These are phyloP conservation scores for Sebastes hubbsi DNA, from an alignment of 2,797 vertebrate species.

Conservation along the genomic window DNA sequence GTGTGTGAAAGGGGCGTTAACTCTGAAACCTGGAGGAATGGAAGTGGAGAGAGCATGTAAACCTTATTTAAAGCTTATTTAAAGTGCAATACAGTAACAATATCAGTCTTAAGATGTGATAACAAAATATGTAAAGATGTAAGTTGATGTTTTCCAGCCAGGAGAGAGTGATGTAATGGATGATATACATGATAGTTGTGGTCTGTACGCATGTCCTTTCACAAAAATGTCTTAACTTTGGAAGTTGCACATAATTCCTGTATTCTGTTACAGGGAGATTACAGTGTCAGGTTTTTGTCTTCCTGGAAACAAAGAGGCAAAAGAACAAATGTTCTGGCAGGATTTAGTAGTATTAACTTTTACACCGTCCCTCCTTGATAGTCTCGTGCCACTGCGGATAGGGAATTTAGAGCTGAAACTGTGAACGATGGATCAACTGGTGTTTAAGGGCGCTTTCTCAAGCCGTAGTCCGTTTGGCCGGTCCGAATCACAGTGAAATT, in stretches of 20 bases:
- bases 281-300: not conserved
- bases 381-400: not conserved
- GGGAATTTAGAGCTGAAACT: not conserved
- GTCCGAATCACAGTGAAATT: too few relatives aligned
- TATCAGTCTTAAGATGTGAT: not conserved
- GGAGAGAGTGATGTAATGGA: not conserved
- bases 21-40: constrained; percentile 63
- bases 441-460: not conserved
- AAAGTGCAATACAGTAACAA: not conserved
- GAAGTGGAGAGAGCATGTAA: constrained; percentile 55
- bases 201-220: not conserved
- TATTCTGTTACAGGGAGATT: not conserved
- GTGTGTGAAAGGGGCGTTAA: not conserved
- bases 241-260: not conserved
- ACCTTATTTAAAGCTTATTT: constrained; percentile 37
- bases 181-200: not conserved
- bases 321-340: not conserved
- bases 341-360: not conserved
- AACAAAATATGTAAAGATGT: not conserved
- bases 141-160: not conserved
- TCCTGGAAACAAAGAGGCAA: not conserved
- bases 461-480: rapidly evolving
- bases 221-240: not conserved
- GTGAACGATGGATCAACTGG: not conserved
- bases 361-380: not conserved